These are phyloP conservation scores for Gerris lacustris DNA, from an alignment of 2,888 invertebrate genomes.

Conservation along the genomic window DNA sequence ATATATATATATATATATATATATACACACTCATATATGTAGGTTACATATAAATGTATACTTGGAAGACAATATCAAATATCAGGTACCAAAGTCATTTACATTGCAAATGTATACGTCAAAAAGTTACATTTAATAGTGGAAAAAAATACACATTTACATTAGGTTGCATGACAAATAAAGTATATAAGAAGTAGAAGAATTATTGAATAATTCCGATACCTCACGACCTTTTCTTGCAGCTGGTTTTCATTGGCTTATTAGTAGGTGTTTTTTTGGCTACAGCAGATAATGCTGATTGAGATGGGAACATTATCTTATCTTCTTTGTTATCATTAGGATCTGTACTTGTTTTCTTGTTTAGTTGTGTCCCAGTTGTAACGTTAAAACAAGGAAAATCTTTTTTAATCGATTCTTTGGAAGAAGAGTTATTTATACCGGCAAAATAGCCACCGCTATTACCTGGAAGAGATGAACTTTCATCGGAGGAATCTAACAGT, in stretches of 20 bases:
- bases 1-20: no score
- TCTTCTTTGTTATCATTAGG: not conserved
- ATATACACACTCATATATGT: no score
- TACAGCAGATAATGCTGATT: not conserved
- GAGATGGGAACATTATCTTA: not conserved
- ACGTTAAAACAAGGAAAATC: conserved; percentile 52
- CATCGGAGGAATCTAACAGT: not conserved
- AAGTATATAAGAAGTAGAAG: not conserved
- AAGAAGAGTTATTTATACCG: conserved; percentile 34
- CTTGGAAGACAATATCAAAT: conserved; percentile 1
- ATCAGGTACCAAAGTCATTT: not conserved
- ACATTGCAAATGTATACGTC: not conserved
- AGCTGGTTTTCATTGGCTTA: not conserved
- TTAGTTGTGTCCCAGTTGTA: conserved; percentile 37
- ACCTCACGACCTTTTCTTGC: not conserved
- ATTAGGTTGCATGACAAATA: not conserved
- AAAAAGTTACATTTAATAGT: not conserved
- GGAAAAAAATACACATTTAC: not conserved
- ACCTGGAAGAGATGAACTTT: not conserved
- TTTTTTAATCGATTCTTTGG: conserved; percentile 47
- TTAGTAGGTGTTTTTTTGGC: not conserved
- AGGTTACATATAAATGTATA: not conserved
- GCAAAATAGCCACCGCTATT: not conserved
- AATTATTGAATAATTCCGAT: not conserved
- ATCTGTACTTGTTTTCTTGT: conserved; percentile 41